Evolutionary conservation across 2,113 vertebrate species (phyloP).

Genomic region (Dascyllus trimaculatus): DNA sequence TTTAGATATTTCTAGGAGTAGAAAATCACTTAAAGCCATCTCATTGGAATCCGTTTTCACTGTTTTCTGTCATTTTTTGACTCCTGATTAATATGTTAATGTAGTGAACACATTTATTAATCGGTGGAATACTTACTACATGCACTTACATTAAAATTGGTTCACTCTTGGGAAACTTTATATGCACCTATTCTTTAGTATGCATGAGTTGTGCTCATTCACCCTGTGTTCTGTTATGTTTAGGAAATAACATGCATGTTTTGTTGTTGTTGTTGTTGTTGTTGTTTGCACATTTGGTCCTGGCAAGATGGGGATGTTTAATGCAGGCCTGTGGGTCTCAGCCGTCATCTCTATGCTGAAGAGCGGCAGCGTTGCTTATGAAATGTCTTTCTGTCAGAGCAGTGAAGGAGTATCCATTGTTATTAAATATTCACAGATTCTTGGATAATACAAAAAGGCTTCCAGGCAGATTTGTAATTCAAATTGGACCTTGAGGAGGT

Average conservation of each 20-base stretch:
- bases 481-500: slow-evolving; percentile 65
- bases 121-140: no score
- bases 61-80: no score
- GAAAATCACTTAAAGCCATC: no score
- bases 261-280: background rate
- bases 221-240: background rate
- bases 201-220: background rate
- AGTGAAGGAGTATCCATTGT: slow-evolving; percentile 28
- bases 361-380: slow-evolving; percentile 1
- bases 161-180: background rate
- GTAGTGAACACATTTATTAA: no score
- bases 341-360: slow-evolving; percentile 1
- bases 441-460: slow-evolving; percentile 55
- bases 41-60: no score
- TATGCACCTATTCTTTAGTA: background rate
- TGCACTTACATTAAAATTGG: background rate
- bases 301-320: background rate
- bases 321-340: background rate
- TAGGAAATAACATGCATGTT: background rate
- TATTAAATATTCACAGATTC: slow-evolving; percentile 60
- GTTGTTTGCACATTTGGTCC: background rate
- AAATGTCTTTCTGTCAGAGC: slow-evolving; percentile 19
- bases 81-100: no score
- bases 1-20: no score
- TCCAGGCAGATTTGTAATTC: slow-evolving; percentile 71